Evolutionary conservation across 1,140 invertebrate species (phyloP).

Genomic region (Sarcophaga peregrina): DNA sequence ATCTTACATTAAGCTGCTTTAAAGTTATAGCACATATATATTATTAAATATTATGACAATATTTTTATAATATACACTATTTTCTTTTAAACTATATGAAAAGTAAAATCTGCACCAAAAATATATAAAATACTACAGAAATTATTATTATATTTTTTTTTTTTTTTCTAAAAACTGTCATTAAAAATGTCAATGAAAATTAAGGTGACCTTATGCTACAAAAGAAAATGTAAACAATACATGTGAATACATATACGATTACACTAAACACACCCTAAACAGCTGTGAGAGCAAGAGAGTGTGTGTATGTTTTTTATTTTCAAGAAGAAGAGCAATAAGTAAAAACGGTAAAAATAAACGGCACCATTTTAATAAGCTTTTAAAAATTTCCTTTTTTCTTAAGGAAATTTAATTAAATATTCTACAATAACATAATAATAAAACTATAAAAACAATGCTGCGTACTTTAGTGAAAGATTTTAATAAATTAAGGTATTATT

Average conservation of each 20-base stretch:
- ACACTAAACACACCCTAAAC: neutral
- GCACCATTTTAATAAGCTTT: neutral
- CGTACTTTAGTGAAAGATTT: slow-evolving; percentile 40
- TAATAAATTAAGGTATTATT: slow-evolving; percentile 38
- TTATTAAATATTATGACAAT: neutral
- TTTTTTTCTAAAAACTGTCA: neutral
- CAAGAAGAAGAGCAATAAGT: neutral
- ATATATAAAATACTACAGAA: slow-evolving; percentile 6
- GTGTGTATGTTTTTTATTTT: too few relatives aligned
- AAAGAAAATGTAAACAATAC: slow-evolving; percentile 4
- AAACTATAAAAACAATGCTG: slow-evolving; percentile 30
- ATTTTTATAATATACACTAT: neutral
- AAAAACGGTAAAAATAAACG: neutral
- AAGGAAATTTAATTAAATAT: neutral
- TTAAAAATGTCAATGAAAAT: slow-evolving; percentile 8
- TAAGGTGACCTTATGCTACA: neutral
- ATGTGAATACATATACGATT: neutral
- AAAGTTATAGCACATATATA: neutral
- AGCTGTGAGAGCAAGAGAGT: slow-evolving; percentile 12
- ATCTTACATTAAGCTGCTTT: neutral
- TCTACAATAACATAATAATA: neutral
- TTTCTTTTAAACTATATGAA: neutral
- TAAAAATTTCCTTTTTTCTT: neutral
- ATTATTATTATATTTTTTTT: too few relatives aligned
- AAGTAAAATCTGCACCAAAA: neutral